Evolutionary conservation across 2,797 vertebrate genomes (phyloP).

Genomic region (Cirrhinus mrigala): DNA sequence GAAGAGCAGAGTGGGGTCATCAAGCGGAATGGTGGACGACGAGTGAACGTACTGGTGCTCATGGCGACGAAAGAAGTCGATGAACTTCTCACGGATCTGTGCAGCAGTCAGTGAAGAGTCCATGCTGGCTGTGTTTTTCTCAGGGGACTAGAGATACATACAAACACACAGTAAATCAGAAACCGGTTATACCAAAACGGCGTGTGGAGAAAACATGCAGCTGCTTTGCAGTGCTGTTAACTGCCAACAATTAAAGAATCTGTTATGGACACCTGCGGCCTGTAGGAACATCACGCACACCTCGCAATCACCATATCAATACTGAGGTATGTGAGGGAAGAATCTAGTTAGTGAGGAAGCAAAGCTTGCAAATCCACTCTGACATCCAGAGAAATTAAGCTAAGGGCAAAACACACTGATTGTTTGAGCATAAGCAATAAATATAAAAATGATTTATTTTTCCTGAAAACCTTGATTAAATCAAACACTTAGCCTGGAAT

Average conservation of each 20-base stretch:
- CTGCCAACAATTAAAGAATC: not conserved
- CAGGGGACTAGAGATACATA: constrained; percentile 45
- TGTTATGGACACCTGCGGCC: not conserved
- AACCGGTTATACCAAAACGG: constrained; percentile 29
- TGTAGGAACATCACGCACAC: not conserved
- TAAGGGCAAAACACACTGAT: not conserved
- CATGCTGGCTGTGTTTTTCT: constrained; percentile 79
- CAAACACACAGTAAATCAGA: constrained; percentile 16
- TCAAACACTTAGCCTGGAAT: not conserved
- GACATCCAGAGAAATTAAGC: not conserved
- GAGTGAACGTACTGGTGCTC: constrained; percentile 95
- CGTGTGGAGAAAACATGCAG: not conserved
- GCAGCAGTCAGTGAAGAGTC: constrained; percentile 84
- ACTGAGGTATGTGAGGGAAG: not conserved
- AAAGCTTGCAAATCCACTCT: not conserved
- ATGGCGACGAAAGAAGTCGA: constrained; percentile 90
- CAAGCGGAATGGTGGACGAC: constrained; percentile 90
- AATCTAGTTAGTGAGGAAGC: not conserved
- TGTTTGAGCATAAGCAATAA: not conserved
- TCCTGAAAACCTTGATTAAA: not conserved
- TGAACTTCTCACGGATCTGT: constrained; percentile 94
- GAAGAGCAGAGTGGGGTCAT: constrained; percentile 96
- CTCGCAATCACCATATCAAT: not conserved
- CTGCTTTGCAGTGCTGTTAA: not conserved
- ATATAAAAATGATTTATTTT: not conserved